phyloP scores from a whole-genome alignment of 2,113 vertebrate species.

The Dipodomys ordii region DNA sequence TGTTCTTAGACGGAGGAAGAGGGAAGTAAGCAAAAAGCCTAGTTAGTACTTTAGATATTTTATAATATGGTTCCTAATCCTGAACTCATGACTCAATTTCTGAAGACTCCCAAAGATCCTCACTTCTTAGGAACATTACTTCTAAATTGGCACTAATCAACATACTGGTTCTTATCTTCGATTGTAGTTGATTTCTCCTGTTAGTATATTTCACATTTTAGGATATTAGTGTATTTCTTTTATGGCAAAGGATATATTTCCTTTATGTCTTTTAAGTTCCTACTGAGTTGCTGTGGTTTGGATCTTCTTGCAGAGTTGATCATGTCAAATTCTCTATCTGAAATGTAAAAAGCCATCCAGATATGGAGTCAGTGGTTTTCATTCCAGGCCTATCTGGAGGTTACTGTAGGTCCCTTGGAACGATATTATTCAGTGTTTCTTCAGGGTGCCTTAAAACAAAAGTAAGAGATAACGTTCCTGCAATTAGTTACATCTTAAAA shows the following conservation, averaged over 20 bases:
- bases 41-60: background rate
- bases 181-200: background rate
- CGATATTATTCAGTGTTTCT: background rate
- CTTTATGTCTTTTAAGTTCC: background rate
- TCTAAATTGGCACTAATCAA: background rate
- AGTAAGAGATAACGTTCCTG: background rate
- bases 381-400: background rate
- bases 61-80: background rate
- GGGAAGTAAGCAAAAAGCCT: background rate
- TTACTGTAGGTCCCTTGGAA: background rate
- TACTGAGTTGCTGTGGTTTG: background rate
- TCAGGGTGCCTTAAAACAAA: background rate
- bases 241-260: background rate
- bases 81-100: background rate
- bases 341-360: background rate
- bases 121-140: background rate
- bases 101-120: background rate
- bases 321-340: background rate
- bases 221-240: background rate
- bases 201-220: background rate
- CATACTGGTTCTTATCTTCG: background rate
- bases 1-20: background rate
- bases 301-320: background rate
- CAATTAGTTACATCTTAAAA: slow-evolving; percentile 48
- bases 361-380: background rate